Base-by-base conservation (phyloP, 2,113 vertebrate species). In the Felis chaus region DNA sequence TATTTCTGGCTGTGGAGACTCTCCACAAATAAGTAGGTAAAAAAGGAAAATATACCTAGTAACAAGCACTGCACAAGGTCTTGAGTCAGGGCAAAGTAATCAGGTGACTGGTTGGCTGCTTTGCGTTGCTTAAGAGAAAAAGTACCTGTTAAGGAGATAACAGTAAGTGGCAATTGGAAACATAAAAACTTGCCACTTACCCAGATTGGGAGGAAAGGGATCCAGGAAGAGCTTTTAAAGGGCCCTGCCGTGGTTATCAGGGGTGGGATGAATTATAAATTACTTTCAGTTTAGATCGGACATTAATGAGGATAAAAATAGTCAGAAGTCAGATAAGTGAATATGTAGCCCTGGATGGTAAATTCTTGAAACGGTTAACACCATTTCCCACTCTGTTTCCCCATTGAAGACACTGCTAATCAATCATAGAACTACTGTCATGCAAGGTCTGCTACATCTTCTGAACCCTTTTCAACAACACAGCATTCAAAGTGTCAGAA, bases 231-330 rank as follows among this genome's bases (percentile, higher is more conserved):
- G 12, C 4, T 57, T 89, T 87, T 39, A 48, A 87, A 95, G 16
- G 10, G 39, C 8, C 8, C 61, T 7, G 4, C 4, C 4, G 23
- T 87, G 18, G 14, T 16, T 53, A 15, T 81, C 31, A 13, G 5
- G 12, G 5, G 12, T 65, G 8, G 4, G 31, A 66, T 88, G 39
- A 48, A 85, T 88, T 88, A 73, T 85, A 39, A 68, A 85, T 79
- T 78, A 11, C 4, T 63, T 90, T 95, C 50, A 71, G 15, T 85
- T 78, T 48, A n/a, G 10, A 36, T 0, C 19, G 63, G 66, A 3
- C 27, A 41, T 81, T 87, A 55, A 57, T 63, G 68, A 66, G 3
- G 45, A 84, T 88, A 36, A 91, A 86, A 95, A 71, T 55, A 61
- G 11, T 65, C 31, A 50, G 18, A 61, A 53, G 27, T 91, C 27